phyloP scores from a whole-genome alignment of 2,797 vertebrate species.

The Hydrolagus colliei region DNA sequence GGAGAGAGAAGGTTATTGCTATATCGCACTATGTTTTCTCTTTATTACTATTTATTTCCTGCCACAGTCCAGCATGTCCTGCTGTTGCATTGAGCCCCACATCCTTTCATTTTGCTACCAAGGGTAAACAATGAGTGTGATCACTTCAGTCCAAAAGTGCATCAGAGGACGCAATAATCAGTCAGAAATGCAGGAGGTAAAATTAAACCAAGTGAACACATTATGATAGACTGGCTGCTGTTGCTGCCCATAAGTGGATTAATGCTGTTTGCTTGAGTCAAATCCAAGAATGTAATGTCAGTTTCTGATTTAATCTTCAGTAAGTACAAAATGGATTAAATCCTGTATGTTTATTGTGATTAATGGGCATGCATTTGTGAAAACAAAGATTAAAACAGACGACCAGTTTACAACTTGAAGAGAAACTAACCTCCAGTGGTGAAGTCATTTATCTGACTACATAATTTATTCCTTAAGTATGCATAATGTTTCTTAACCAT shows the following conservation, averaged over 20 bases:
- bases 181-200: background rate
- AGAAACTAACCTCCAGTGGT: background rate
- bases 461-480: too few species aligned
- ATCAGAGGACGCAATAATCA: background rate
- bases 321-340: background rate
- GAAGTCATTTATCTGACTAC: background rate
- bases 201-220: background rate
- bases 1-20: background rate
- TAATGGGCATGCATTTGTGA: background rate
- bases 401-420: background rate
- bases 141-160: background rate
- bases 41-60: background rate
- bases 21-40: background rate
- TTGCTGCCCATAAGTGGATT: constrained; percentile 9
- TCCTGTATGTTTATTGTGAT: background rate
- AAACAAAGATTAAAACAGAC: constrained; percentile 7
- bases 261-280: background rate
- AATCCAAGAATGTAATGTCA: background rate
- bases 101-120: background rate
- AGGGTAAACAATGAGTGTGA: background rate
- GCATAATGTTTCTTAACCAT: too few species aligned
- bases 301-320: background rate
- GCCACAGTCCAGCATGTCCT: background rate
- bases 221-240: background rate
- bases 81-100: background rate